Percentiles rank a stretch among this genome's conserved stretches.
These are phyloP conservation scores for Daktulosphaira vitifoliae DNA, from an alignment of 1,140 invertebrate genomes.

Conservation along the genomic window DNA sequence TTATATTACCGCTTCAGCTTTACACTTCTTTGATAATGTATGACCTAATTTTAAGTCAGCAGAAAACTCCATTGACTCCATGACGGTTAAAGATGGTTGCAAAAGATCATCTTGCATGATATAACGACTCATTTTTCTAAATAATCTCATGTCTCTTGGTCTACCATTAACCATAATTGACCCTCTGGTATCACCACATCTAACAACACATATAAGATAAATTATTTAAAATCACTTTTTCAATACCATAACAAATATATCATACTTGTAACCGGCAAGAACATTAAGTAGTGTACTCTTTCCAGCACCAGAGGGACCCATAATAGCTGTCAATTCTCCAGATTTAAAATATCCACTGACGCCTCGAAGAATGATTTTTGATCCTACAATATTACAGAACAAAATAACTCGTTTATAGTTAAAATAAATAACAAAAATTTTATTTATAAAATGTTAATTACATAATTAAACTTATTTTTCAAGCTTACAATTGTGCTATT, in stretches of 20 bases:
- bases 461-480: no score
- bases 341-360: slow-evolving; percentile 63
- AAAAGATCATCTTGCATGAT: slow-evolving; percentile 91
- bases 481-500: no score
- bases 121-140: slow-evolving; percentile 80
- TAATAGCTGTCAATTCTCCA: slow-evolving; percentile 70
- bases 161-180: slow-evolving; percentile 64
- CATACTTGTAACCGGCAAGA: slow-evolving; percentile 75
- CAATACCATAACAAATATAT: slow-evolving; percentile 29
- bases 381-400: slow-evolving; percentile 47
- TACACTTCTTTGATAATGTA: slow-evolving; percentile 53
- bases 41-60: slow-evolving; percentile 77
- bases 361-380: slow-evolving; percentile 59
- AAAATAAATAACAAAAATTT: background rate
- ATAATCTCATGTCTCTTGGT: slow-evolving; percentile 61
- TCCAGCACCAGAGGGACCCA: slow-evolving; percentile 82
- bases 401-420: background rate
- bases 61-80: slow-evolving; percentile 75
- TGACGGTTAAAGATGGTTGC: slow-evolving; percentile 73
- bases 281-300: slow-evolving; percentile 82
- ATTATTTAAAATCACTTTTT: background rate
- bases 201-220: slow-evolving; percentile 41
- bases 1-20: slow-evolving; percentile 58
- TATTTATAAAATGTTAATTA: background rate
- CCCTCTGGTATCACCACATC: slow-evolving; percentile 51